Conservation (phyloP, 92 coral and sea anemone genomes). For the Phenganax marumi region DNA sequence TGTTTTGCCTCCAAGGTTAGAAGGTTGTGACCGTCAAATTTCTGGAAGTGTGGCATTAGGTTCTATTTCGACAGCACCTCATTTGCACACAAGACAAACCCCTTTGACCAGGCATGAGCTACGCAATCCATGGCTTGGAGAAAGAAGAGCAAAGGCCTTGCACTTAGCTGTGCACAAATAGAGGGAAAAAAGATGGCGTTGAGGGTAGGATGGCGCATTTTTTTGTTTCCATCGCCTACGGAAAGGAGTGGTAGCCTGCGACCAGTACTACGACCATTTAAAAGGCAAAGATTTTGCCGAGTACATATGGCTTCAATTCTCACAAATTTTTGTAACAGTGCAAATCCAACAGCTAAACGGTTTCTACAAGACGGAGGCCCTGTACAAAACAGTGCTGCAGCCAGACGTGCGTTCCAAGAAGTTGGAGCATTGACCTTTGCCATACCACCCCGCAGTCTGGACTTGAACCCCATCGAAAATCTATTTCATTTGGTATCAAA, state of each 20-base stretch:
- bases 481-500: constrained; percentile 1
- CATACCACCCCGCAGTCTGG: constrained; percentile 49
- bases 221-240: constrained; percentile 25
- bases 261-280: constrained; percentile 14
- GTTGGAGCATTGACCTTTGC: constrained; percentile 28
- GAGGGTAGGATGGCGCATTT: constrained; percentile 8
- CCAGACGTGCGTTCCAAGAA: constrained; percentile 30
- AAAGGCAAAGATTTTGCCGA: constrained; percentile 26
- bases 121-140: constrained; percentile 1
- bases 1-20: background rate
- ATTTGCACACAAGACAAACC: background rate
- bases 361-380: constrained; percentile 47
- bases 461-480: constrained; percentile 46
- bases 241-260: constrained; percentile 20
- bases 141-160: background rate
- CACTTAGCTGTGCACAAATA: constrained; percentile 9
- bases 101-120: constrained; percentile 10
- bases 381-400: constrained; percentile 32
- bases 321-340: constrained; percentile 5
- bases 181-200: constrained; percentile 14
- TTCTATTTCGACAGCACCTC: background rate
- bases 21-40: background rate
- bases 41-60: background rate
- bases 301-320: constrained; percentile 12
- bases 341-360: constrained; percentile 19